Base-by-base conservation (phyloP, 2,797 vertebrate species). In the Rousettus madagascariensis region DNA sequence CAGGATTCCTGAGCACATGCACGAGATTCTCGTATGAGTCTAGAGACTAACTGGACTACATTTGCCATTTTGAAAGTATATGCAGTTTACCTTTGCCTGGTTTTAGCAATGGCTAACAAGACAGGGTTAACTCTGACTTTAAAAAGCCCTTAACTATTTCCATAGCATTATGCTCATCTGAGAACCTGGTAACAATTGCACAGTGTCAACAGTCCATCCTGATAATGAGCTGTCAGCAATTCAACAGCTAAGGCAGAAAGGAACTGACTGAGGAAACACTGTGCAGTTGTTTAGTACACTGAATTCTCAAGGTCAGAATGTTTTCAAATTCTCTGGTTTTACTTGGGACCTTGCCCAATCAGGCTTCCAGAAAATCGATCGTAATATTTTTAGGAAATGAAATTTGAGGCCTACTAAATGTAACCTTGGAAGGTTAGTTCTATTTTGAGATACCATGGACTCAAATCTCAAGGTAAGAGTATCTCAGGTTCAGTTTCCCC, bases 341-440 rank as follows among this genome's bases (percentile, higher is more conserved):
- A 85, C n/a, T 92, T 79, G 69, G 49, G 68, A 90, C 36, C 43
- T 61, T 20, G 38, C 8, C 11, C 51, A 69, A 13, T 83, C 3
- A 84, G 41, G 57, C 28, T 94, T 94, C 36, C 30, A 77, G 53
- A 93, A 85, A 80, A 95, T 0, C 69, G 65, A 92, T 87, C 43
- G 28, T 59, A 68, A 65, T 38, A 55, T 55, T 88, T 46, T 51
- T 94, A 84, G 33, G 72, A 95, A 97, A 94, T 89, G 30, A 79
- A 75, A 92, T 86, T 65, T 88, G 77, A 96, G 57, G 59, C 20
- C n/a, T 71, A 87, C 24, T 91, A 85, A 61, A 68, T 33, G 22
- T 46, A 46, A 46, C 22, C 17, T 24, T 51, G 20, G 38, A 41
- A 77, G 19, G 9, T 63, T 59, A 79, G 38, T 78, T 95, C 43